Percentiles rank a stretch among this genome's conserved stretches.
These are phyloP conservation scores for Aquatica leii DNA, from an alignment of 2,888 invertebrate genomes.

Conservation along the genomic window DNA sequence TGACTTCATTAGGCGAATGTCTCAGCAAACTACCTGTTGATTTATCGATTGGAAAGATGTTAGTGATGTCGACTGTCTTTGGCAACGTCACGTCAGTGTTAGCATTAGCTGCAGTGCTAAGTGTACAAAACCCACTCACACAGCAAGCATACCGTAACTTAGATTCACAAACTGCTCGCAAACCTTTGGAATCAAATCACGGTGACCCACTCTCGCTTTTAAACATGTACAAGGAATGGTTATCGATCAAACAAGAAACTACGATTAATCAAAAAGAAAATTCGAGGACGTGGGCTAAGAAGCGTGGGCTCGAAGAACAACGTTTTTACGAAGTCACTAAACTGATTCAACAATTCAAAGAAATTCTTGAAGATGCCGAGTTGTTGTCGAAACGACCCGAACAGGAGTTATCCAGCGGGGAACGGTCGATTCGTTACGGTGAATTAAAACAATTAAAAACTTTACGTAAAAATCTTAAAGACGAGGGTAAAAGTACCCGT, in stretches of 20 bases:
- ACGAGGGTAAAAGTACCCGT: constrained; percentile 72
- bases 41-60: constrained; percentile 93
- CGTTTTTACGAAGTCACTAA: constrained; percentile 96
- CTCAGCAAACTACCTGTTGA: constrained; percentile 93
- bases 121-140: constrained; percentile 93
- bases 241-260: constrained; percentile 74
- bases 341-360: constrained; percentile 86
- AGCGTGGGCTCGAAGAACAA: constrained; percentile 94
- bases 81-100: constrained; percentile 88
- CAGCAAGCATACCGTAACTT: constrained; percentile 86
- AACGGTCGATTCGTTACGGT: constrained; percentile 84
- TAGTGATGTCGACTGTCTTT: constrained; percentile 90
- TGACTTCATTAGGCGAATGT: constrained; percentile 87
- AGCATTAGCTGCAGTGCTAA: constrained; percentile 89
- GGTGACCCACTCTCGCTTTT: constrained; percentile 94
- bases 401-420: constrained; percentile 69
- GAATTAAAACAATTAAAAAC: constrained; percentile 87
- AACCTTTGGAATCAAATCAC: constrained; percentile 88
- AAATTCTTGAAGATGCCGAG: constrained; percentile 72
- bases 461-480: constrained; percentile 62
- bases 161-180: constrained; percentile 81
- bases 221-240: constrained; percentile 89
- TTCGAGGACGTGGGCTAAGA: constrained; percentile 84
- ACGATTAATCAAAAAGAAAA: constrained; percentile 49
- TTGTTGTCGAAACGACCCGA: constrained; percentile 50